Evolutionary conservation across 2,113 vertebrate species (phyloP).

Genomic region (Leuciscus idus): DNA sequence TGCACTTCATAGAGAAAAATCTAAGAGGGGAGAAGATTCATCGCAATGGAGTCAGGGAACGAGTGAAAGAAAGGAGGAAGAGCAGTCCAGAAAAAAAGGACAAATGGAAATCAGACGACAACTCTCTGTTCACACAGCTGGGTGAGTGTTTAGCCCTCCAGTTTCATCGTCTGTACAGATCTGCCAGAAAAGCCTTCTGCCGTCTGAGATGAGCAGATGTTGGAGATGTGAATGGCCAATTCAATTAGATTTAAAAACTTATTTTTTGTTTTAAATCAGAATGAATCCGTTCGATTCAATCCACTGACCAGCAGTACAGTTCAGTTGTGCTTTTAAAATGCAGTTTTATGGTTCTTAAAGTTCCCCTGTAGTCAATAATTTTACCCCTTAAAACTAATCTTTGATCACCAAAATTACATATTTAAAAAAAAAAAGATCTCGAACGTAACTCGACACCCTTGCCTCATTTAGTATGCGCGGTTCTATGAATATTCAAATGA

Average conservation of each 20-base stretch:
- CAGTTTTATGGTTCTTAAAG: neutral
- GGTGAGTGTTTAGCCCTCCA: constrained; percentile 74
- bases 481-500: too few species aligned
- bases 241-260: neutral
- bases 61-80: constrained; percentile 85
- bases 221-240: neutral
- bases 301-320: neutral
- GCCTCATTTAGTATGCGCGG: too few species aligned
- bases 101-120: constrained; percentile 85
- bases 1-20: constrained; percentile 73
- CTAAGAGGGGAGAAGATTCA: constrained; percentile 86
- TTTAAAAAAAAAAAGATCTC: too few species aligned
- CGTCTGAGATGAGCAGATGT: neutral
- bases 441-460: too few species aligned
- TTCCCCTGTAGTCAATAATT: too few species aligned
- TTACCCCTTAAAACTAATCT: too few species aligned
- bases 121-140: constrained; percentile 91
- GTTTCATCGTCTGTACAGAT: neutral
- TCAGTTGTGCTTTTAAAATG: neutral
- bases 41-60: constrained; percentile 86
- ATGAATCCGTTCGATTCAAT: neutral
- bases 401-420: too few species aligned
- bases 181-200: neutral
- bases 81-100: constrained; percentile 91
- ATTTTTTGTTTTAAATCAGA: too few species aligned